Evolutionary conservation across 2,888 invertebrate genomes (phyloP).

Genomic region (Pollenia angustigena): DNA sequence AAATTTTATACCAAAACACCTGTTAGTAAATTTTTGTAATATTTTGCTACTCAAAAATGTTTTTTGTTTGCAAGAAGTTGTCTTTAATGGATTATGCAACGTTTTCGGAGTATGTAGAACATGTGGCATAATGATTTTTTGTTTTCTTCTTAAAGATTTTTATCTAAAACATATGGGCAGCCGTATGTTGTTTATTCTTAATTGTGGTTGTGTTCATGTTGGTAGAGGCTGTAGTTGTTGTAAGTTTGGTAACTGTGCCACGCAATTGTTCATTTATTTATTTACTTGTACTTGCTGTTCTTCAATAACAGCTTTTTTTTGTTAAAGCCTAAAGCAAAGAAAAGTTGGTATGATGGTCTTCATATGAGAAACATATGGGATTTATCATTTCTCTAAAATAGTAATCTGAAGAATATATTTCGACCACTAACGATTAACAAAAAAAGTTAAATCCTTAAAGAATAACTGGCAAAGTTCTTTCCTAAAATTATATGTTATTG

Average conservation of each 20-base stretch:
- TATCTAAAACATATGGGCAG: constrained; percentile 53
- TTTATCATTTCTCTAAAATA: no score
- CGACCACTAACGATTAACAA: no score
- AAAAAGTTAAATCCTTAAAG: no score
- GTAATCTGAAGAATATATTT: no score
- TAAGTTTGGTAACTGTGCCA: constrained; percentile 61
- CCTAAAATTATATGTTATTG: no score
- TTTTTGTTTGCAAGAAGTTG: constrained; percentile 38
- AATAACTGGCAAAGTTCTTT: no score
- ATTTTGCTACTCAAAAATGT: constrained; percentile 32
- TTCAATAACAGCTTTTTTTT: background rate
- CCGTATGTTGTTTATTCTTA: constrained; percentile 40
- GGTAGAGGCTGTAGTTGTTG: constrained; percentile 10
- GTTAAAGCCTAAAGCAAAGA: background rate
- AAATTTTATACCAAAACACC: constrained; percentile 54
- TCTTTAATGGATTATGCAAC: constrained; percentile 65
- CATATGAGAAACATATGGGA: no score
- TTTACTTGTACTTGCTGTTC: constrained; percentile 18
- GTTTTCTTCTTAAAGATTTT: constrained; percentile 33
- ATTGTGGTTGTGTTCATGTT: background rate
- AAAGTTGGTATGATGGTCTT: background rate
- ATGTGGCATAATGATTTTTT: constrained; percentile 52
- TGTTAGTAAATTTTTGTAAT: constrained; percentile 41
- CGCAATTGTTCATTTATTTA: constrained; percentile 53
- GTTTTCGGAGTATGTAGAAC: constrained; percentile 46